These are phyloP conservation scores for Eufriesea mexicana DNA, from an alignment of 1,140 invertebrate species.

Conservation along the genomic window DNA sequence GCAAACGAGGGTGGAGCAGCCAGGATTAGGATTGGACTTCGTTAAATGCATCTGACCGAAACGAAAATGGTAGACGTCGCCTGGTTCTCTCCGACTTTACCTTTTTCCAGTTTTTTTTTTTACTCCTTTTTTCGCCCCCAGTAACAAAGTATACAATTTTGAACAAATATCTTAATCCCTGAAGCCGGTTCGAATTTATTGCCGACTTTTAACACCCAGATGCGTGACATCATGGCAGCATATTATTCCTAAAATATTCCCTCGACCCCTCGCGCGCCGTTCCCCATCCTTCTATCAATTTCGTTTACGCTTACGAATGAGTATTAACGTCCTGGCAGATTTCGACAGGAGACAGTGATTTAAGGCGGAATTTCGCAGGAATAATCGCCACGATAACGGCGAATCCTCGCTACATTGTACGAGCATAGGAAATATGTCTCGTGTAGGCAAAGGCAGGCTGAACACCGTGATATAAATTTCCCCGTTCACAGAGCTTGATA, in stretches of 20 bases:
- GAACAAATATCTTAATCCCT: slow-evolving; percentile 52
- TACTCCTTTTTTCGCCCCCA: not conserved
- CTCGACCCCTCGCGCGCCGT: not conserved
- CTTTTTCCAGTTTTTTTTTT: not conserved
- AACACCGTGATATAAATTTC: not conserved
- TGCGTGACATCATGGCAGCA: slow-evolving; percentile 38
- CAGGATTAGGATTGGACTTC: slow-evolving; percentile 46
- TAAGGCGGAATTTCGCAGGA: not conserved
- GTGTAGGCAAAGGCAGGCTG: not conserved
- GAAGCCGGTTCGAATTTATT: slow-evolving; percentile 23
- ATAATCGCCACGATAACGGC: not conserved
- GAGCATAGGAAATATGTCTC: not conserved
- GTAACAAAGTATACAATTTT: slow-evolving; percentile 47
- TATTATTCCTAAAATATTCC: slow-evolving; percentile 36
- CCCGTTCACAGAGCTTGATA: not conserved
- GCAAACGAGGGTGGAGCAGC: slow-evolving; percentile 54
- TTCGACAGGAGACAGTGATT: not conserved
- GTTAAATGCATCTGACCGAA: slow-evolving; percentile 38
- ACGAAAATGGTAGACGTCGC: slow-evolving; percentile 54
- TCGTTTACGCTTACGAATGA: not conserved
- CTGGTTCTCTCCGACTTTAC: not conserved
- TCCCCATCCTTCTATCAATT: not conserved
- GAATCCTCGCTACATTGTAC: not conserved
- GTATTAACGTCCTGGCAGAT: not conserved
- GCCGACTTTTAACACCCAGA: slow-evolving; percentile 39